phyloP scores from a whole-genome alignment of 2,113 vertebrate genomes.

The Parus major region DNA sequence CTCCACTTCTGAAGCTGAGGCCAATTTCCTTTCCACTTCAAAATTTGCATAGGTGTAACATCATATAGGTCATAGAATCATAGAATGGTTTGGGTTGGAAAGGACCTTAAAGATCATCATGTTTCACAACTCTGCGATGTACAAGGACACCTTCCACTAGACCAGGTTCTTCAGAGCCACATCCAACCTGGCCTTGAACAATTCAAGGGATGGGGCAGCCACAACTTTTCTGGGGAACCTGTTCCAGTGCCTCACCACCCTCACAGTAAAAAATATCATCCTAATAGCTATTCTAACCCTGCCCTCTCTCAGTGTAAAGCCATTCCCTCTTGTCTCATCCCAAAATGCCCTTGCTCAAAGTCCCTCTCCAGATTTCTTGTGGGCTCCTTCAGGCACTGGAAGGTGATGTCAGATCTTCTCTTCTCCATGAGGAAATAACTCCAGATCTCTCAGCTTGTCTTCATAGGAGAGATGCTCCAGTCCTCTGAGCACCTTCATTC shows the following conservation, averaged over 20 bases:
- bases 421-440: not conserved
- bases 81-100: not conserved
- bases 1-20: not conserved
- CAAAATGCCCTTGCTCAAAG: not conserved
- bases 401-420: not conserved
- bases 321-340: not conserved
- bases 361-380: not conserved
- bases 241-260: not conserved
- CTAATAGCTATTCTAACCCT: not conserved
- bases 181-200: not conserved
- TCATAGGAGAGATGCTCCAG: not conserved
- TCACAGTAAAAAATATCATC: not conserved
- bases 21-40: not conserved
- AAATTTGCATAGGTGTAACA: fast-evolving
- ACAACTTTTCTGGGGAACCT: not conserved
- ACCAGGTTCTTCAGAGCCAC: not conserved
- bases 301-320: not conserved
- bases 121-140: not conserved
- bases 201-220: not conserved
- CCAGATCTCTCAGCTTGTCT: not conserved
- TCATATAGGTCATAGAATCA: not conserved
- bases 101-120: not conserved
- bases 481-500: not conserved
- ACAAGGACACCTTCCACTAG: not conserved
- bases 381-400: not conserved